phyloP scores from a whole-genome alignment of 2,113 vertebrate genomes.

The Tupaia chinensis region DNA sequence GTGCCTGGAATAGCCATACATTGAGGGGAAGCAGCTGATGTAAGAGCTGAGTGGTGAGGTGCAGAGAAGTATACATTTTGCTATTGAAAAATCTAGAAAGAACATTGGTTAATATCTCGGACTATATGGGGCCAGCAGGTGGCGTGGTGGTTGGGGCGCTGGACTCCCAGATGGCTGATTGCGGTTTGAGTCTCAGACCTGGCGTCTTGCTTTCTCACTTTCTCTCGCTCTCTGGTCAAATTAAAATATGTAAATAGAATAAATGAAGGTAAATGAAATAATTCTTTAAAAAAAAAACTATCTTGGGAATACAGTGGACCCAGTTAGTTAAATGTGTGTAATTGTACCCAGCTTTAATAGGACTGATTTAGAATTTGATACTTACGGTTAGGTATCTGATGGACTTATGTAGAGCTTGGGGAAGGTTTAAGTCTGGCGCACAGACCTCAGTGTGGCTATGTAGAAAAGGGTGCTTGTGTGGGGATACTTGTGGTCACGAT shows the following conservation, averaged over 20 bases:
- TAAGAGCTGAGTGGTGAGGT: conserved; percentile 14
- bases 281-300: neutral
- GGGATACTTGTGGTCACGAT: neutral
- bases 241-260: too few species aligned
- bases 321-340: conserved; percentile 26
- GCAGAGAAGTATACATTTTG: conserved; percentile 47
- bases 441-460: neutral
- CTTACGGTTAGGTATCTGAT: neutral
- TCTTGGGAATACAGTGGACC: neutral
- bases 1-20: neutral
- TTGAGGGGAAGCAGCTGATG: neutral
- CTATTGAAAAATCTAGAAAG: conserved; percentile 23
- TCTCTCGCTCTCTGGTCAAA: too few species aligned
- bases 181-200: too few species aligned
- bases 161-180: too few species aligned
- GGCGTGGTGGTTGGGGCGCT: too few species aligned
- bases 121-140: too few species aligned
- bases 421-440: neutral
- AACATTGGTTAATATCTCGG: neutral
- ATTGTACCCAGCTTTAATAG: neutral
- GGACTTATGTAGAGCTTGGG: neutral
- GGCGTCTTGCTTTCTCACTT: too few species aligned
- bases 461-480: neutral
- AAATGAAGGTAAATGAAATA: too few species aligned
- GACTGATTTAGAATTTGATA: conserved; percentile 35